Conservation (phyloP, 2,888 invertebrate genomes). For the Oscheius myriophilus region DNA sequence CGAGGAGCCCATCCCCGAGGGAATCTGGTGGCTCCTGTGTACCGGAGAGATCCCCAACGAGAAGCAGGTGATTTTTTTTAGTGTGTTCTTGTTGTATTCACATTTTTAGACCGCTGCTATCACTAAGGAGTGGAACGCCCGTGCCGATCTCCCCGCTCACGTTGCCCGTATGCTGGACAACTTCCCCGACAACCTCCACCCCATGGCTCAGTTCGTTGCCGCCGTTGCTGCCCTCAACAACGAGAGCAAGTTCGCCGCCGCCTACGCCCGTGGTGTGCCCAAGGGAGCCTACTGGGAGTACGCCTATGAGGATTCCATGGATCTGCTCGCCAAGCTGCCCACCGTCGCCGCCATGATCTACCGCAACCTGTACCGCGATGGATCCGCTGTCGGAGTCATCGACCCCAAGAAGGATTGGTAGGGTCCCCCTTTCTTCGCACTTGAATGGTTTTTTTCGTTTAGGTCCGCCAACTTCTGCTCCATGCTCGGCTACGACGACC, state of each 20-base stretch:
- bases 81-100: background rate
- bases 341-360: slow-evolving; percentile 93
- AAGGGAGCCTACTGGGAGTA: slow-evolving; percentile 80
- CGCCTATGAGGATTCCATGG: slow-evolving; percentile 81
- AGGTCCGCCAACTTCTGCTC: slow-evolving; percentile 83
- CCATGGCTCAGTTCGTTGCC: slow-evolving; percentile 89
- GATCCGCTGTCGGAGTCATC: slow-evolving; percentile 86
- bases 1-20: slow-evolving; percentile 87
- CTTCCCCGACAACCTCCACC: slow-evolving; percentile 87
- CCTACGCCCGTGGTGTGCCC: slow-evolving; percentile 85
- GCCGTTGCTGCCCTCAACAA: slow-evolving; percentile 90
- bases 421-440: background rate
- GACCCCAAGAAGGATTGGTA: slow-evolving; percentile 86
- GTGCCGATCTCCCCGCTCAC: slow-evolving; percentile 89
- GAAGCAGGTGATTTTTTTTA: slow-evolving; percentile 75
- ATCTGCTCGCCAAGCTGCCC: slow-evolving; percentile 91
- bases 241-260: slow-evolving; percentile 90
- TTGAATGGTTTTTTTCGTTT: background rate
- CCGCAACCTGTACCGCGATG: slow-evolving; percentile 85
- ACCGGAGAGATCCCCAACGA: slow-evolving; percentile 88
- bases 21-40: slow-evolving; percentile 89
- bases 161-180: slow-evolving; percentile 92
- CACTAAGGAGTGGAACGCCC: slow-evolving; percentile 84
- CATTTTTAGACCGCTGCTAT: slow-evolving; percentile 74
- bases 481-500: slow-evolving; percentile 87